phyloP scores from a whole-genome alignment of 1,140 invertebrate genomes.

The Penaeus vannamei region DNA sequence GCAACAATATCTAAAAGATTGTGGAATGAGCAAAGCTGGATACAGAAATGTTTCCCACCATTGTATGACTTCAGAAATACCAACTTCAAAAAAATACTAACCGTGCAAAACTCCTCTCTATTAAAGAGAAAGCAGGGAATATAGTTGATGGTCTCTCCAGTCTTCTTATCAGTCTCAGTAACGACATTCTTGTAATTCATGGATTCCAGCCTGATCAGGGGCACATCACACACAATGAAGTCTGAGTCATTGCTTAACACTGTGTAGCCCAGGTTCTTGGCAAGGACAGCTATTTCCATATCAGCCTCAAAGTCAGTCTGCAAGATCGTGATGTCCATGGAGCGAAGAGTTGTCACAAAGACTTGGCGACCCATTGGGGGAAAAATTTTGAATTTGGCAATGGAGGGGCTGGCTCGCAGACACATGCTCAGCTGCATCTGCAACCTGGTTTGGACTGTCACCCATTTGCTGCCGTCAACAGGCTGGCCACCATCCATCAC shows the following conservation, averaged over 20 bases:
- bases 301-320: constrained; percentile 67
- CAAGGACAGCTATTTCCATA: constrained; percentile 62
- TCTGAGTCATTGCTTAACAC: constrained; percentile 66
- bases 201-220: constrained; percentile 45
- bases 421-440: constrained; percentile 53
- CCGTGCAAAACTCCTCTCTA: constrained; percentile 55
- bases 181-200: constrained; percentile 36
- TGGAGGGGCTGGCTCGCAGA: constrained; percentile 30
- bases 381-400: constrained; percentile 46
- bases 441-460: constrained; percentile 47
- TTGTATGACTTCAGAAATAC: neutral
- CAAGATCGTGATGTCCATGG: constrained; percentile 45
- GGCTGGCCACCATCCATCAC: constrained; percentile 67
- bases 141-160: constrained; percentile 31
- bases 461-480: constrained; percentile 51
- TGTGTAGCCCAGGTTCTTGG: constrained; percentile 42
- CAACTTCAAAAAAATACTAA: constrained; percentile 8
- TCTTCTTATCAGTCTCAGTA: constrained; percentile 17
- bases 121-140: constrained; percentile 50
- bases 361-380: constrained; percentile 60
- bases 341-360: constrained; percentile 53
- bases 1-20: no score
- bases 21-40: no score
- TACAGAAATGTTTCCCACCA: no score
- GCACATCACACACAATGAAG: constrained; percentile 58